These are phyloP conservation scores for Samia ricini DNA, from an alignment of 1,140 invertebrate genomes.

Conservation along the genomic window DNA sequence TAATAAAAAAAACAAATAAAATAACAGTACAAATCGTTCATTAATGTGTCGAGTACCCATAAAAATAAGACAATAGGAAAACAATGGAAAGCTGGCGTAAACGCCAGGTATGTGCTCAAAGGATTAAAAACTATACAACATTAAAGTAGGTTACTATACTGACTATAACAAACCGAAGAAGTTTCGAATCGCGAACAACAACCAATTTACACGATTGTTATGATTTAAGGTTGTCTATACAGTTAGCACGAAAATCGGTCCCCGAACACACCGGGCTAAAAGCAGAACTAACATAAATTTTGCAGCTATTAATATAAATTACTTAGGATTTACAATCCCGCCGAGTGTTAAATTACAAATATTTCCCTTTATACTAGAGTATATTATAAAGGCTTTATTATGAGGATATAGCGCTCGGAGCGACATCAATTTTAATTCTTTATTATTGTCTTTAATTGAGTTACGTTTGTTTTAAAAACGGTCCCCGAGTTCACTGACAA, in stretches of 20 bases:
- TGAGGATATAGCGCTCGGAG: constrained; percentile 35
- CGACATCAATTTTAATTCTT: constrained; percentile 44
- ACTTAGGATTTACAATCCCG: constrained; percentile 64
- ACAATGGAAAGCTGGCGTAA: too few relatives aligned
- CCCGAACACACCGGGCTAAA: constrained; percentile 50
- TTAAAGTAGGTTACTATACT: too few relatives aligned
- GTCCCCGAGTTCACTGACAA: too few relatives aligned
- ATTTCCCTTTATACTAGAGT: constrained; percentile 39
- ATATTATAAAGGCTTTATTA: constrained; percentile 42
- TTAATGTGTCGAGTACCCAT: too few relatives aligned
- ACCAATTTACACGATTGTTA: constrained; percentile 28
- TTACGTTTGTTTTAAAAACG: constrained; percentile 7
- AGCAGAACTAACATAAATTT: constrained; percentile 65
- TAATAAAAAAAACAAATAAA: too few relatives aligned
- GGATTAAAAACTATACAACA: too few relatives aligned
- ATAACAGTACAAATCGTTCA: too few relatives aligned
- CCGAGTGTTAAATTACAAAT: constrained; percentile 53
- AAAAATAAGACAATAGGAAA: too few relatives aligned
- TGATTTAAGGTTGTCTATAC: constrained; percentile 58
- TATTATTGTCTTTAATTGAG: constrained; percentile 31
- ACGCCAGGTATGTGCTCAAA: too few relatives aligned
- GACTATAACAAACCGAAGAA: too few relatives aligned
- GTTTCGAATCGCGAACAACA: neutral
- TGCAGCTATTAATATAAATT: constrained; percentile 71
- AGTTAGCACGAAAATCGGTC: constrained; percentile 55